Base-by-base conservation (phyloP, 2,797 vertebrate genomes). In the Odontamblyopus rebecca region DNA sequence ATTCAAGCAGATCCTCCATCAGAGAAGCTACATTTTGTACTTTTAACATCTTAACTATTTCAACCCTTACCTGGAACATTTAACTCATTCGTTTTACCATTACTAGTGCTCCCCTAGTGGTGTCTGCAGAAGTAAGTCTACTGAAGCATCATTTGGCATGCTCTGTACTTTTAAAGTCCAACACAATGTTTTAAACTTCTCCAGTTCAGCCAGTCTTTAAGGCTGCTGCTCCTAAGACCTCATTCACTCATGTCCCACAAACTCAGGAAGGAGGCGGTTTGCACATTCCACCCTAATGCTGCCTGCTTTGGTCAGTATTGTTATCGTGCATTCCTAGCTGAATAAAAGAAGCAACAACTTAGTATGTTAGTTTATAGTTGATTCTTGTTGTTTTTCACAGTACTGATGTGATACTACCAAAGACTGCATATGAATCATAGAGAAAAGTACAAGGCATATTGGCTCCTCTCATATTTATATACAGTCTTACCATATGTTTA, bases 201-300 rank as follows among this genome's bases (percentile, higher is more conserved):
- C 18, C n/a, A 71, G 32, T 59, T 61, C 62, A 63, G 61, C 50
- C 29, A 5, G 13, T 6, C 2, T 71, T 68, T 76, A 75, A 32
- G 26, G 56, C 62, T 38, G 59, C 70, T 64, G 3, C 29, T 51
- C 71, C 61, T 67, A 73, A 80, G 68, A 38, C 56, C 41, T 38
- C 59, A 32, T 2, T 4, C 63, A 53, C 73, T 72, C 64, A 70
- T 38, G 64, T 60, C 35, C 30, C 26, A 35, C 68, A 32, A 3
- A 29, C 59, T 35, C 80, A 88, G 88, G 84, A 87, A 41, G 41
- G 63, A 41, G 23, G 60, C 1, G 8, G 38, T 65, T 16, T 48
- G 61, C 30, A 27, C 38, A 18, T 23, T 27, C 13, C 8, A 7
- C 38, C 9, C n/a, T 48, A 44, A 23, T 27, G 38, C 41, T 65